Percentiles rank a stretch among this genome's conserved stretches.
Evolutionary conservation across 2,888 invertebrate genomes (phyloP).

Genomic region (Trimorus sp.): DNA sequence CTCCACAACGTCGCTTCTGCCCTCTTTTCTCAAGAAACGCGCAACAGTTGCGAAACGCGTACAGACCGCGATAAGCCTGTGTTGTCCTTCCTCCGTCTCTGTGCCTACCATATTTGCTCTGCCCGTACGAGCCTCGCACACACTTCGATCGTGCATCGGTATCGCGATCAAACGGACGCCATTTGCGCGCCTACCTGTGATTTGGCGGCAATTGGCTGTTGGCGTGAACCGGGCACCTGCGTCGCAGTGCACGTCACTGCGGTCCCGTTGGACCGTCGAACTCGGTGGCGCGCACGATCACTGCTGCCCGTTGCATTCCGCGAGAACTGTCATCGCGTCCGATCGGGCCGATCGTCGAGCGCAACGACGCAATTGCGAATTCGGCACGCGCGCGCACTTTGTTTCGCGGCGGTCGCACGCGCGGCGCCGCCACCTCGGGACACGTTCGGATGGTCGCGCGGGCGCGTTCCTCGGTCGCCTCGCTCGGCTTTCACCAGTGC

Average conservation of each 20-base stretch:
- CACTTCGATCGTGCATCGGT: constrained; percentile 22
- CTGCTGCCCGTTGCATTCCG: constrained; percentile 41
- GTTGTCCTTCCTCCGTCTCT: no score
- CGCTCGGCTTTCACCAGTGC: neutral
- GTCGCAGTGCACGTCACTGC: constrained; percentile 47
- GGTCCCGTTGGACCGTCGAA: constrained; percentile 56
- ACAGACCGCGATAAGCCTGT: no score
- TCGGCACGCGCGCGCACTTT: constrained; percentile 25
- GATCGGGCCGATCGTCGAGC: constrained; percentile 31
- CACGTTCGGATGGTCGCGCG: constrained; percentile 14
- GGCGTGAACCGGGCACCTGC: constrained; percentile 36
- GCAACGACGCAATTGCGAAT: constrained; percentile 39
- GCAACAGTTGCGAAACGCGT: no score
- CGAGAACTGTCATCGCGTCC: constrained; percentile 49
- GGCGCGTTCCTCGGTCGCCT: constrained; percentile 9
- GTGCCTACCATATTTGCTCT: no score
- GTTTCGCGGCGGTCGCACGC: neutral
- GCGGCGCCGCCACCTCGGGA: neutral
- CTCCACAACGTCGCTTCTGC: no score
- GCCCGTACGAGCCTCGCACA: no score
- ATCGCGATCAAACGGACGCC: constrained; percentile 63
- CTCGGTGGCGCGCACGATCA: constrained; percentile 57
- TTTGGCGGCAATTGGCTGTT: constrained; percentile 37
- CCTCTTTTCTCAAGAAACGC: no score
- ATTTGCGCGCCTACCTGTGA: constrained; percentile 57